Base-by-base conservation (phyloP, 2,113 vertebrate species). In the Phaetusa simplex region DNA sequence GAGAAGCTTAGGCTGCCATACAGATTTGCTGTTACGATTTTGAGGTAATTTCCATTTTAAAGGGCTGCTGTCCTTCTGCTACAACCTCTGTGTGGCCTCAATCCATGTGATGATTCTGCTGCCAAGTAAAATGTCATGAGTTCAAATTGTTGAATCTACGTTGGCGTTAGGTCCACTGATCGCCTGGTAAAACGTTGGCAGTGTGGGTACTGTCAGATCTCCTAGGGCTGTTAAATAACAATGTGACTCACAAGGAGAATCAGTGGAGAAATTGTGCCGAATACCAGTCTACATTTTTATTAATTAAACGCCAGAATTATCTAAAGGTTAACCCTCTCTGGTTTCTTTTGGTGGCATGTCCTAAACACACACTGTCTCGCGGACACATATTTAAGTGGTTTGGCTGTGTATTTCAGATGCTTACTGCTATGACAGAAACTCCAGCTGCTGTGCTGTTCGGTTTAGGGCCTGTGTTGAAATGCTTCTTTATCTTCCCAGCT, bases 401-500 rank as follows among this genome's bases (percentile, higher is more conserved):
- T 6, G 40, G 92, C 95, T 96, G 95, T 97, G 93, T 97, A 98
- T 97, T 98, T 97, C 97, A 98, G 97, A 97, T 98, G 97, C 99
- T 99, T 99, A 99, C 99, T 98, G 99, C 98, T 98, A 99, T 99
- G 96, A 99, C 98, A 89, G 99, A 99, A 87, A 99, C 99, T 98
- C 99, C 99, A 23, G 99, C 99, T 29, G 99, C 95, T 12, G 98
- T 99, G 98, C 97, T 99, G 97, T 98, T 98, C 43, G 98, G 98
- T 91, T 99, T 99, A 66, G 99, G 98, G 77, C 98, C 98, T 8
- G 98, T 99, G 97, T 99, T 99, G 98, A 99, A 99, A 97, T 99
- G 99, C 94, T 99, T 99, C 98, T 99, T 99, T 95, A 99, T 99
- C 98, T 99, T 99, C 59, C 99, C 99, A 78, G 99, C 99, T 94